Percentiles rank a stretch among this genome's conserved stretches.
Conservation (phyloP, 2,113 vertebrate species). For the Podarcis cretensis region DNA sequence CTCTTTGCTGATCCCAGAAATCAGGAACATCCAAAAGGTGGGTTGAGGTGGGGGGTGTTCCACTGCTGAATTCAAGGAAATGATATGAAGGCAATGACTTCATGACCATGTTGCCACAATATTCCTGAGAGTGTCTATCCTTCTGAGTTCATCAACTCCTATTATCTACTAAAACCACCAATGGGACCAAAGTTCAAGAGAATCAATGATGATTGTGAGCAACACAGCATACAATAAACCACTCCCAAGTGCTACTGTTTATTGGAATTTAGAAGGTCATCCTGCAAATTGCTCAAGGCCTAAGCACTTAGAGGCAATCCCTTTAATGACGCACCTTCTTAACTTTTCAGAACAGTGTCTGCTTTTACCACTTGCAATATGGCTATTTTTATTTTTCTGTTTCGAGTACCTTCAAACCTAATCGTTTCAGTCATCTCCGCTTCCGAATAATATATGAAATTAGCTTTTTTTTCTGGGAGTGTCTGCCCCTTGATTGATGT, state of each 20-base stretch:
- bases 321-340: slow-evolving; percentile 38
- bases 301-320: slow-evolving; percentile 39
- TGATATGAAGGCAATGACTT: slow-evolving; percentile 60
- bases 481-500: not conserved
- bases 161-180: slow-evolving; percentile 71
- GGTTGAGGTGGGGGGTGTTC: not conserved
- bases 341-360: slow-evolving; percentile 20
- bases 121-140: slow-evolving; percentile 19
- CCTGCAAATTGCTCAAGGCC: slow-evolving; percentile 54
- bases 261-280: slow-evolving; percentile 62
- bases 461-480: not conserved
- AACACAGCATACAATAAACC: slow-evolving; percentile 55
- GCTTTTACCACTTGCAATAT: slow-evolving; percentile 37
- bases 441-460: not conserved
- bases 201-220: slow-evolving; percentile 61
- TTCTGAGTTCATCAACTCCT: slow-evolving; percentile 65
- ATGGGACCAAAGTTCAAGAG: slow-evolving; percentile 72
- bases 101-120: slow-evolving; percentile 30
- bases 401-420: not conserved
- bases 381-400: not conserved
- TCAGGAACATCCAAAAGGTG: not conserved
- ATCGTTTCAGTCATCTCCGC: slow-evolving; percentile 40
- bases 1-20: not conserved
- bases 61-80: slow-evolving; percentile 48
- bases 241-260: slow-evolving; percentile 63